Conservation (phyloP, 2,797 vertebrate genomes). For the Chaunax sp. region DNA sequence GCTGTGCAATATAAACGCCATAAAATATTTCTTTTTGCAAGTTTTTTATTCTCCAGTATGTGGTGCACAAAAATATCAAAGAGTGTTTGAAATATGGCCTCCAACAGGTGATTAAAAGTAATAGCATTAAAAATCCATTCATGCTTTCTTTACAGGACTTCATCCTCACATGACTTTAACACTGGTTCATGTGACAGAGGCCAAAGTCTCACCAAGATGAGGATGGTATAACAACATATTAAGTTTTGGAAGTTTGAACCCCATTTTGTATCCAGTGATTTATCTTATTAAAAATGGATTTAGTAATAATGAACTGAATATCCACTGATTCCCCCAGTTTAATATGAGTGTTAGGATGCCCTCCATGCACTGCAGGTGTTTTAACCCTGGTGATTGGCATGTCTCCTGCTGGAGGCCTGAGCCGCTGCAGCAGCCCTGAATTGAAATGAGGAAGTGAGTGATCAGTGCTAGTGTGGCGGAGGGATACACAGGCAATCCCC, state of each 20-base stretch:
- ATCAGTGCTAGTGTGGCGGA: constrained; percentile 79
- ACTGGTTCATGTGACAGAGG: background rate
- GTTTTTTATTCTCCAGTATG: background rate
- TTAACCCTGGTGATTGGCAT: constrained; percentile 55
- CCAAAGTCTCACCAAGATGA: background rate
- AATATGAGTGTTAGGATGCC: constrained; percentile 31
- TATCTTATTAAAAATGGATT: background rate
- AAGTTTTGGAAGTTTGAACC: no score
- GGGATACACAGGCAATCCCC: constrained; percentile 80
- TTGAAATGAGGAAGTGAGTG: constrained; percentile 81
- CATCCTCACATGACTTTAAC: background rate
- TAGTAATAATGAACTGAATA: background rate
- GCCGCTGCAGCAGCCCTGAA: constrained; percentile 57
- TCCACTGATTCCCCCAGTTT: background rate
- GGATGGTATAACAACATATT: background rate
- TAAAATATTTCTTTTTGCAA: no score
- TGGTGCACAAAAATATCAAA: background rate
- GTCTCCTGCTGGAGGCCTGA: constrained; percentile 44
- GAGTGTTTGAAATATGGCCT: background rate
- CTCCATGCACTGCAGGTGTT: constrained; percentile 59
- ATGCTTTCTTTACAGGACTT: background rate
- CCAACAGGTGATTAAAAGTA: background rate
- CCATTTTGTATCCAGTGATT: no score
- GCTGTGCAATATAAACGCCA: no score
- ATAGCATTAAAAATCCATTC: background rate